Percentiles rank a stretch among this genome's conserved stretches.
Evolutionary conservation across 2,888 invertebrate genomes (phyloP).

Genomic region (Cylloceria caligata): DNA sequence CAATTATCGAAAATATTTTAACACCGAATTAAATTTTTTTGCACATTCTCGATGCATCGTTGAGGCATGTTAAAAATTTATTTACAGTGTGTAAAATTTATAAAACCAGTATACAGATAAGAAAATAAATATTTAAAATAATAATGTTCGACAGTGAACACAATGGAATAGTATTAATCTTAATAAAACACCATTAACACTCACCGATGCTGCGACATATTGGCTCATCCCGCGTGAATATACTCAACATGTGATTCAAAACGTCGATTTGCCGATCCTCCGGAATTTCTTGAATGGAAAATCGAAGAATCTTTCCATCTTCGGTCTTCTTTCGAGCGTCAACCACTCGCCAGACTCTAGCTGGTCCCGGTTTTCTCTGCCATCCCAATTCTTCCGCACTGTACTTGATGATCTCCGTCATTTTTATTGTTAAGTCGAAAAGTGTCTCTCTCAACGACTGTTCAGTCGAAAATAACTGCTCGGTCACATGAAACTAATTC

Average conservation of each 20-base stretch:
- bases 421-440: conserved; percentile 11
- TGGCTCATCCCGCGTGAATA: conserved; percentile 77
- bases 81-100: no score
- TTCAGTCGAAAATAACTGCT: not conserved
- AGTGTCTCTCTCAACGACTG: not conserved
- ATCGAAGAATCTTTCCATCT: conserved; percentile 72
- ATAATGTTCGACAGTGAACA: no score
- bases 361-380: conserved; percentile 74
- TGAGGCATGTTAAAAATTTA: no score
- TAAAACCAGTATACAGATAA: no score
- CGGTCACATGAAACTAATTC: not conserved
- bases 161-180: no score
- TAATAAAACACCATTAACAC: conserved; percentile 60
- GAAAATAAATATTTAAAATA: no score
- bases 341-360: conserved; percentile 76
- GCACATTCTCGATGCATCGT: no score
- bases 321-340: conserved; percentile 70
- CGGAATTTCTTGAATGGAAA: conserved; percentile 80
- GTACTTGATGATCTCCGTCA: conserved; percentile 35
- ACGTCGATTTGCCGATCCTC: conserved; percentile 77
- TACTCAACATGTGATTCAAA: conserved; percentile 73
- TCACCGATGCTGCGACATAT: conserved; percentile 72
- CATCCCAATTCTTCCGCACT: conserved; percentile 55
- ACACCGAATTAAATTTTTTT: no score
- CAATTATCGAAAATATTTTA: no score